phyloP scores from a whole-genome alignment of 2,797 vertebrate genomes.

The Mionectes olivaceus region DNA sequence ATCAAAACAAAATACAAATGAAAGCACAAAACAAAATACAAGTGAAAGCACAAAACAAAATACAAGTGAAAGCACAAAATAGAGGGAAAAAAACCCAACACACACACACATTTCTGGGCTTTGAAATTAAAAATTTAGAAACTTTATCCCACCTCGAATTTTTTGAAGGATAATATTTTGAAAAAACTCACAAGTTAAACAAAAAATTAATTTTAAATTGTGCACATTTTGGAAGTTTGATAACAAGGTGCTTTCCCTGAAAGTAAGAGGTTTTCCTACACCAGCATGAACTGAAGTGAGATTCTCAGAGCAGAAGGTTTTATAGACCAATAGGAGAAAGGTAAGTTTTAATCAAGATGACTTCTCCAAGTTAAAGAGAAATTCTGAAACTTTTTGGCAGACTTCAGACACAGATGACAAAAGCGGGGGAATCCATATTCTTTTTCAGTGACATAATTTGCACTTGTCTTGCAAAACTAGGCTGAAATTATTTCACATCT shows the following conservation, averaged over 20 bases:
- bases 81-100: neutral
- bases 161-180: neutral
- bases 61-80: neutral
- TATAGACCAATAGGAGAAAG: neutral
- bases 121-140: neutral
- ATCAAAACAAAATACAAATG: neutral
- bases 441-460: neutral
- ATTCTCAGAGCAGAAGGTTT: neutral
- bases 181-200: neutral
- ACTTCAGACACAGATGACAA: neutral
- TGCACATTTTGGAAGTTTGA: neutral
- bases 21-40: neutral
- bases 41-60: neutral
- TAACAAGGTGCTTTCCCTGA: neutral
- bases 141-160: accelerated
- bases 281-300: neutral
- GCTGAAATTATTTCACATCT: neutral
- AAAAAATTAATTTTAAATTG: neutral
- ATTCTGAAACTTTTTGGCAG: neutral
- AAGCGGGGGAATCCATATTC: neutral
- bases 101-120: neutral
- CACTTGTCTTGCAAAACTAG: neutral
- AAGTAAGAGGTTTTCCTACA: neutral
- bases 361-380: neutral
- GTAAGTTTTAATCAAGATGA: neutral